Evolutionary conservation across 2,888 invertebrate genomes (phyloP), one percentile per base, ranked within the genome.

Genomic region (Sycophila texana): DNA sequence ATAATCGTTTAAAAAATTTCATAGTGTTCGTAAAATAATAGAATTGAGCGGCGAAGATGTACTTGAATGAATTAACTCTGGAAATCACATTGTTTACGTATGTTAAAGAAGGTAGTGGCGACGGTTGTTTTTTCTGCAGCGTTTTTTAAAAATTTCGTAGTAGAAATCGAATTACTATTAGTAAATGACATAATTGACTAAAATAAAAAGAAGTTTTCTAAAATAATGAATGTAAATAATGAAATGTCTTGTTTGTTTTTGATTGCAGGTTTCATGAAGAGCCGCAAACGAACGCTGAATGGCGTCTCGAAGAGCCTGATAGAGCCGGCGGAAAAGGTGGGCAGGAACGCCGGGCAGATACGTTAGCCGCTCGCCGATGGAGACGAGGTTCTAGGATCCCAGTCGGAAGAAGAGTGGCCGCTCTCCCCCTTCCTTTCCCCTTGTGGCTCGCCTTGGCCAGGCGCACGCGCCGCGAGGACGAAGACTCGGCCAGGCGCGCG

Each of bases 261-360:
- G 88, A 85, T 92, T 94, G 53, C 94, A 94, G 94, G 94, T 92
- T 94, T 92, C 91, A 91, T 94, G 93, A 93, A 93, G 88, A 92
- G 93, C 79, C 93, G 93, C 89, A 94, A 94, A 89, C 92, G 93
- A 89, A 88, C 92, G 88, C 89, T 92, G 83, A 91, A 88, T 87
- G 86, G 88, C 83, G 91, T 93, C 90, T 92, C 92, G 88, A 88
- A 88, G 84, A 87, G 85, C 81, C 85, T 87, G 84, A 86, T 89
- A 83, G 90, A 91, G 81, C 89, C 90, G 82, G 90, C 91, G 83
- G 89, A 90, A 85, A 91, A 91, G 86, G 88, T 91, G 68, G 83
- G 89, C 70, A 90, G 91, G 85, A 89, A 90, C 84, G 87, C 90
- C 83, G 90, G 90, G 82, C 89, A 89, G 82, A 89, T 90, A 86